Evolutionary conservation across 2,888 invertebrate species (phyloP).

Genomic region (Eulithis prunata): DNA sequence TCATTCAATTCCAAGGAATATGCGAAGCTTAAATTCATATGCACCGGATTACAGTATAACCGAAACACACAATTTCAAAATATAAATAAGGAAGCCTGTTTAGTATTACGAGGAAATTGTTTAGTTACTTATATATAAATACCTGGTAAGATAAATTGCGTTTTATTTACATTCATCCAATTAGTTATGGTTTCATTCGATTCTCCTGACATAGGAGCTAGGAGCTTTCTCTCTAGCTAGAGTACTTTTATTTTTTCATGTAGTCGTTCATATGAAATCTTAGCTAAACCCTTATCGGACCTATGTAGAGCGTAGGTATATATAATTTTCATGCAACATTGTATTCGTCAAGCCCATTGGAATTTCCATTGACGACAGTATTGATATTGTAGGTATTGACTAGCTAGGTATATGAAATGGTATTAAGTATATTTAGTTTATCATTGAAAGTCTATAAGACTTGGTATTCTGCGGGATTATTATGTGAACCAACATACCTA

Average conservation of each 20-base stretch:
- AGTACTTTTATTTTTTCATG: too few relatives aligned
- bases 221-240: not conserved
- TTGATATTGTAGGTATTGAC: not conserved
- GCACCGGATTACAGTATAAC: conserved; percentile 54
- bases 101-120: too few relatives aligned
- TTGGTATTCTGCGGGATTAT: too few relatives aligned
- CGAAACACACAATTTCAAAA: conserved; percentile 33
- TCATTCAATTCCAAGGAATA: conserved; percentile 46
- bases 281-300: not conserved
- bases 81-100: conserved; percentile 2
- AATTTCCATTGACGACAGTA: conserved; percentile 22
- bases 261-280: too few relatives aligned
- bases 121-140: not conserved
- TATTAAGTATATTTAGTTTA: too few relatives aligned
- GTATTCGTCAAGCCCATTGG: conserved; percentile 15
- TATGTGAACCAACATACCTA: too few relatives aligned
- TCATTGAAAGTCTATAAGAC: too few relatives aligned
- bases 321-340: not conserved
- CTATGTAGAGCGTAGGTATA: not conserved
- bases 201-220: not conserved
- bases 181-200: not conserved
- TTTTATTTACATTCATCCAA: not conserved
- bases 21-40: conserved; percentile 12
- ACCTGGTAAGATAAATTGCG: not conserved
- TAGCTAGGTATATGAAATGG: too few relatives aligned